Conservation (phyloP, 1,140 invertebrate genomes). For the Pseudomyrmex gracilis region DNA sequence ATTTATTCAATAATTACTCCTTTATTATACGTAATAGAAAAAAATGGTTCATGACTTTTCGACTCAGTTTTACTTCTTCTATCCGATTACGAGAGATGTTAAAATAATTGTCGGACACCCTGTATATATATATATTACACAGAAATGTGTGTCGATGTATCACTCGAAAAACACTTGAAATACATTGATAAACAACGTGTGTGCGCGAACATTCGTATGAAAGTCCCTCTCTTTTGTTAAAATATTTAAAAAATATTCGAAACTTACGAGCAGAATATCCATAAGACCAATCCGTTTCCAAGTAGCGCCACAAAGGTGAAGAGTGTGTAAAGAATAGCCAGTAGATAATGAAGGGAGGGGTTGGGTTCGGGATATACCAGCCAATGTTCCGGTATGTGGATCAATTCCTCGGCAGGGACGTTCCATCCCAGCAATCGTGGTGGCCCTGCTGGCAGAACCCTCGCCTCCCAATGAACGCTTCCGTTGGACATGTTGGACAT, state of each 20-base stretch:
- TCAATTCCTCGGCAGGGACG: constrained; percentile 90
- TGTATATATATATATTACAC: too few species aligned
- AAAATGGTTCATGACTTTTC: too few species aligned
- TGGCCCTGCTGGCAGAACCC: constrained; percentile 79
- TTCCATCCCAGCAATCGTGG: constrained; percentile 91
- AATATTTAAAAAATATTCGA: background rate
- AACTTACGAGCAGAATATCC: constrained; percentile 93
- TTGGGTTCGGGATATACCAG: constrained; percentile 92
- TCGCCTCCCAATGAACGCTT: constrained; percentile 81
- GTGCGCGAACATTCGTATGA: too few species aligned
- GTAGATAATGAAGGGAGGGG: constrained; percentile 92
- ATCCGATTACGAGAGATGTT: too few species aligned
- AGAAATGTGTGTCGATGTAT: too few species aligned
- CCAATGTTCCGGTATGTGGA: constrained; percentile 94
- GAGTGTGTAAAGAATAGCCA: constrained; percentile 92
- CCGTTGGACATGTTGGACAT: constrained; percentile 79
- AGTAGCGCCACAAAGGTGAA: constrained; percentile 92
- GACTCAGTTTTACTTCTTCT: too few species aligned
- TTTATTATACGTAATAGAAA: too few species aligned
- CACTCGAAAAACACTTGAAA: too few species aligned
- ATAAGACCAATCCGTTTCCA: constrained; percentile 96
- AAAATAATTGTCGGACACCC: too few species aligned
- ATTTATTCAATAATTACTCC: too few species aligned
- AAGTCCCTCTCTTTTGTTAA: background rate
- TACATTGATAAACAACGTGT: too few species aligned